A percentile compares a stretch with the other conserved stretches of the same genome.
phyloP scores from a whole-genome alignment of 2,113 vertebrate genomes.

The Pelobates fuscus region DNA sequence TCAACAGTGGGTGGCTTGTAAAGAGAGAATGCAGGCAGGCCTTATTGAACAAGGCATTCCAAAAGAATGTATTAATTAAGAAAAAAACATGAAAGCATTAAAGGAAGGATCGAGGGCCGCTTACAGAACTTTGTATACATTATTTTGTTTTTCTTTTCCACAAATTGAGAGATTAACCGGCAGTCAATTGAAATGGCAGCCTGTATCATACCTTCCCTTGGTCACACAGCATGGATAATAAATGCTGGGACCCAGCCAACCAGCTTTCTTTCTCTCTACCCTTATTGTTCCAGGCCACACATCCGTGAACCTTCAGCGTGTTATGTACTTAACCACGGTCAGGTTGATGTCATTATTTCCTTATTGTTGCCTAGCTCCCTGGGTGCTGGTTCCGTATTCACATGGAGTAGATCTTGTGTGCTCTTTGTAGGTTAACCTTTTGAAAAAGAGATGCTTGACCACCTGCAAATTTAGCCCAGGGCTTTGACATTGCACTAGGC shows the following conservation, averaged over 20 bases:
- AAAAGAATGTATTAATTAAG: constrained; percentile 52
- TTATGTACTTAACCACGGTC: constrained; percentile 90
- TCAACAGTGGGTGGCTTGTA: constrained; percentile 40
- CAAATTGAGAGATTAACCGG: constrained; percentile 86
- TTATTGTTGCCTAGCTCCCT: constrained; percentile 84
- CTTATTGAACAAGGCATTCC: constrained; percentile 7
- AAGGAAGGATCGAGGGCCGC: constrained; percentile 42
- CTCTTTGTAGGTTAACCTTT: constrained; percentile 85
- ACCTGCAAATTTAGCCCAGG: constrained; percentile 81
- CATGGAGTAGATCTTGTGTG: constrained; percentile 75
- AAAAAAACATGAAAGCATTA: constrained; percentile 49
- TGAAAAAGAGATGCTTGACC: constrained; percentile 78
- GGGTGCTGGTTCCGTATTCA: constrained; percentile 78
- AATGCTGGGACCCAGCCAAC: constrained; percentile 77
- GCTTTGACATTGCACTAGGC: constrained; percentile 69
- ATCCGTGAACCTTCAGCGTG: constrained; percentile 87
- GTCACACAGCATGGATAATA: constrained; percentile 83
- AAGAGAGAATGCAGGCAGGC: constrained; percentile 33
- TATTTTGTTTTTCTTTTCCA: constrained; percentile 65
- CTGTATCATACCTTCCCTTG: constrained; percentile 77
- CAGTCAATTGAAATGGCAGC: constrained; percentile 84
- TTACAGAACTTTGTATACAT: constrained; percentile 53
- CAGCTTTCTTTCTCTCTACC: constrained; percentile 74
- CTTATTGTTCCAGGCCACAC: constrained; percentile 86
- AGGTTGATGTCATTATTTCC: constrained; percentile 91